Base-by-base conservation (phyloP, 2,888 invertebrate species). In the Harpalus rufipes region DNA sequence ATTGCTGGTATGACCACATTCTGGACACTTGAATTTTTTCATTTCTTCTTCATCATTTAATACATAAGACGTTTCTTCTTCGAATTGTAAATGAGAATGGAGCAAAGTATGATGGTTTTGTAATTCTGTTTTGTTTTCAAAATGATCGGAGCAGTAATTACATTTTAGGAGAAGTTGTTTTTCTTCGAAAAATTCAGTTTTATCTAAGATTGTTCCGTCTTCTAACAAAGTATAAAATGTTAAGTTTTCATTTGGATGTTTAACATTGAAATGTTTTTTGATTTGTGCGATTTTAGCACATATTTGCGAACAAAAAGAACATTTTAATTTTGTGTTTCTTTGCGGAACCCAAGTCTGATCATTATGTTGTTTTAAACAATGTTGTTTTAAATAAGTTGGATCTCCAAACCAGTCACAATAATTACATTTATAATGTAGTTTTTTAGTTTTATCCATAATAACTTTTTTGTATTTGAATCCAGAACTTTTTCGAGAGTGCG, bases 21-120 rank as follows among this genome's bases (percentile, higher is more conserved):
- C 86, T 0, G 91, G 90, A 86, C 93, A 93, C 1, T 87, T 87
- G 86, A 89, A 92, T 2, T 86, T 87, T 79, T 88, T 89, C 44
- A 86, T 84, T 7, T 80, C 83, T 5, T 74, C 79, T 65, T 81
- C 78, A 7, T 87, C 86, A 6, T 32, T 32, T 32, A 32, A 32
- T 5, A 32, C 32, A 32, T 32, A 32, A 32, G 32, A 32, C 1
- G 32, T 32, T 81, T 86, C 87, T 25, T 86, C 89, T 21, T 89
- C 88, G 14, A 89, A 86, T 1, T 89, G 88, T 4, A 91, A 85
- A 82, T 91, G 90, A 0, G 91, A 90, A 86, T 92, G 92, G 44
- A 89, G 89, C 86, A 89, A 87, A 0, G 88, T 87, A 25, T 91
- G 91, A 87, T 92, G 92, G 0, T 87, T 86, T 1, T 90, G 88